Conservation (phyloP, 2,113 vertebrate genomes). For the Mormoops blainvillei region DNA sequence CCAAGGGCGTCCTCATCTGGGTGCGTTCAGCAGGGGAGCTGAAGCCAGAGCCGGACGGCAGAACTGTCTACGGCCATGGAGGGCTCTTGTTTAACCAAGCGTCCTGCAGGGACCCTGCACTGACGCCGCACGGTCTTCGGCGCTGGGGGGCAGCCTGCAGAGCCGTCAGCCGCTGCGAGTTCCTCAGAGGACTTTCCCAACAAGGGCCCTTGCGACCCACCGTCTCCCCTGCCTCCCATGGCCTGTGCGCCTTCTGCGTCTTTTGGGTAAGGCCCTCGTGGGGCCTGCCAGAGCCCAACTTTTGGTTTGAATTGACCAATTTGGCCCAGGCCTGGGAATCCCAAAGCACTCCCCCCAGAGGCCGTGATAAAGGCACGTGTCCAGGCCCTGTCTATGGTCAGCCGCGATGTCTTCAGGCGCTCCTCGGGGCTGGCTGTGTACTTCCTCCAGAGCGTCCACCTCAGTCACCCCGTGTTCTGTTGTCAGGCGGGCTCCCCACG, state of each 20-base stretch:
- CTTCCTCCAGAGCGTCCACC: neutral
- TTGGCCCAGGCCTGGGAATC: neutral
- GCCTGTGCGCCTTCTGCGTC: neutral
- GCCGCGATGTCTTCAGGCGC: neutral
- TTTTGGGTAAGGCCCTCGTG: neutral
- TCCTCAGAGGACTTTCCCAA: neutral
- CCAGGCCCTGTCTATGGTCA: neutral
- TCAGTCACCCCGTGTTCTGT: neutral
- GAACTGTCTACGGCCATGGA: neutral
- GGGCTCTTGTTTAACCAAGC: neutral
- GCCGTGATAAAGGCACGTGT: neutral
- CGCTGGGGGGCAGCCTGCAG: neutral
- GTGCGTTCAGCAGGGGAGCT: neutral
- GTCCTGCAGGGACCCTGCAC: neutral
- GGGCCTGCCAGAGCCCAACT: neutral
- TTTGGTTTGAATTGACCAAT: neutral
- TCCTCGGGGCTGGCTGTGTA: neutral
- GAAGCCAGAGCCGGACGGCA: neutral
- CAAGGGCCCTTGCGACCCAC: neutral
- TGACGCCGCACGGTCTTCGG: no score
- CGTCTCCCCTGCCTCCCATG: neutral
- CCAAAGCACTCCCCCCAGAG: neutral
- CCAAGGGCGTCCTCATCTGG: neutral
- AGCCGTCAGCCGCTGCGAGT: neutral
- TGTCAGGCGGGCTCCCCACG: neutral